Evolutionary conservation across 2,113 vertebrate species (phyloP), one percentile per base, ranked within the genome.

Genomic region (Saccopteryx leptura): DNA sequence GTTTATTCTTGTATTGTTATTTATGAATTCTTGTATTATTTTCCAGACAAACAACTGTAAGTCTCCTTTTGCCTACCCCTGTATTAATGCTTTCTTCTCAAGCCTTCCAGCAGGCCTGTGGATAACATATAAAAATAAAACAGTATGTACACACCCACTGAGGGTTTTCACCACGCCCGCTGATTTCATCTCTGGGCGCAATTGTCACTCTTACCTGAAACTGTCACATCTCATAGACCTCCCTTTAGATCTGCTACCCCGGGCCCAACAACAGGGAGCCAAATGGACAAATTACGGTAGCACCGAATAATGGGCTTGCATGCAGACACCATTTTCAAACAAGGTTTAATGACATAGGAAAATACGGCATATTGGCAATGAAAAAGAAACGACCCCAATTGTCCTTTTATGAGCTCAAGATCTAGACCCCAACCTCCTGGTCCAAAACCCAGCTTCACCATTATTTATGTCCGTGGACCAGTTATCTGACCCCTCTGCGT

Each of bases 101-200:
- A 82, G 46, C 28, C 17, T 87, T 28, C 66, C 66, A 58, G 82
- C 33, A 61, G 33, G 33, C 33, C 60, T 39, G n/a, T 33, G 33
- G 18, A 19, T 7, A 31, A 78, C 54, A 54, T 0, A 4, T 9
- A 19, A 96, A 69, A 71, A 84, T 76, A 54, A 33, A 68, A 48
- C 10, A 79, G 6, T 1, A 23, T 0, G 19, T 14, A 58, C 65
- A 26, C 7, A 11, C 81, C 33, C 56, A 31, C 21, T 2, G 65
- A 88, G 69, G 52, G 21, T 58, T 60, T 71, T 19, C 81, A 63
- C 63, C 50, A 52, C 71, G 78, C n/a, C 3, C 13, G 54, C 80
- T 63, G 71, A 69, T 26, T 66, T 94, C 82, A 84, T 26, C 90
- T 92, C 75, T 61, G 58, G 68, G 31, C 39, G 68, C 74, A n/a